Conservation (phyloP, 2,888 invertebrate species). For the Melieria omissa region DNA sequence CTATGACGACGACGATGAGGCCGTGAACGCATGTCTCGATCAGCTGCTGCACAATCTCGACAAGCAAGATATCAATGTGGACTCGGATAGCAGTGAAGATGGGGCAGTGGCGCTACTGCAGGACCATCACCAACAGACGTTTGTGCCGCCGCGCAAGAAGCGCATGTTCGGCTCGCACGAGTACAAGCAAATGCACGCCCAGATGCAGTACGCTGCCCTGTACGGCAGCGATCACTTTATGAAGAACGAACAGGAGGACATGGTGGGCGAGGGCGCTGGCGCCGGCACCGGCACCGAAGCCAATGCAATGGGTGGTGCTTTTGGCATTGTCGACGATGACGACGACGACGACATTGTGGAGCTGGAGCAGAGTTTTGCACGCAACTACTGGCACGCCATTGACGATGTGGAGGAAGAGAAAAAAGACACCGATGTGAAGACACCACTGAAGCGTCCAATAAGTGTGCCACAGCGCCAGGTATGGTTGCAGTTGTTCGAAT, state of each 20-base stretch:
- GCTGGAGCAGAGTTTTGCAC: slow-evolving; percentile 46
- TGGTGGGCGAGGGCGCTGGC: slow-evolving; percentile 63
- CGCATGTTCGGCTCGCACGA: slow-evolving; percentile 50
- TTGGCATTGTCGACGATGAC: slow-evolving; percentile 33
- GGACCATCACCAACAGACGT: slow-evolving; percentile 29
- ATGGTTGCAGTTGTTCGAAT: not conserved
- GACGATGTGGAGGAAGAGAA: slow-evolving; percentile 6
- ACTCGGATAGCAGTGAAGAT: slow-evolving; percentile 19
- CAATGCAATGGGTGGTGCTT: slow-evolving; percentile 44
- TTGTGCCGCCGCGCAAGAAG: slow-evolving; percentile 40
- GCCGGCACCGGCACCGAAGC: slow-evolving; percentile 53
- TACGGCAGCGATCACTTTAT: slow-evolving; percentile 40
- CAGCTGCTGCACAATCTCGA: slow-evolving; percentile 18
- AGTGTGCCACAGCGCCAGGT: no score
- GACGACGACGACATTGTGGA: slow-evolving; percentile 49
- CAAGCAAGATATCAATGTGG: not conserved
- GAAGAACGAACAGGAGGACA: slow-evolving; percentile 46
- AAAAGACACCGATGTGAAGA: no score
- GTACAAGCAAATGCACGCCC: slow-evolving; percentile 50
- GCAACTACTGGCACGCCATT: slow-evolving; percentile 50
- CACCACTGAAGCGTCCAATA: no score
- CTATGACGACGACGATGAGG: slow-evolving; percentile 14
- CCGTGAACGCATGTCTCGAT: slow-evolving; percentile 21
- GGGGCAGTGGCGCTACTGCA: slow-evolving; percentile 25
- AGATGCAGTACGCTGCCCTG: slow-evolving; percentile 63